Evolutionary conservation across 2,797 vertebrate species (phyloP).

Genomic region (Xiphorhynchus erythropygius): DNA sequence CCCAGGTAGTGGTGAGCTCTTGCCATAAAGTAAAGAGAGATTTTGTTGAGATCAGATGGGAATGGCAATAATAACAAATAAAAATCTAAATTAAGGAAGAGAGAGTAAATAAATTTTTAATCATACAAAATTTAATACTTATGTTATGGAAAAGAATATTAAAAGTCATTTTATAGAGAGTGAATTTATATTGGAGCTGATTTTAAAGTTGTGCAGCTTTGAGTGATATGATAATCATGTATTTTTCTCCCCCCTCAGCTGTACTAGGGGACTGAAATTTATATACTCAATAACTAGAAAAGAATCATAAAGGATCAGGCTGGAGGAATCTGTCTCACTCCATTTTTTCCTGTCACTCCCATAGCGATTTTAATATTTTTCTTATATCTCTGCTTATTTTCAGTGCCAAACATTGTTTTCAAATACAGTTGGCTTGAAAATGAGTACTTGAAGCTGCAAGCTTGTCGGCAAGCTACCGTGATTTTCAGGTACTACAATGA

Average conservation of each 20-base stretch:
- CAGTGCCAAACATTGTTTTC: slow-evolving; percentile 82
- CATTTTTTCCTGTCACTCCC: slow-evolving; percentile 85
- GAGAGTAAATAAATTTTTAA: slow-evolving; percentile 78
- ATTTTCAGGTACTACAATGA: slow-evolving; percentile 61
- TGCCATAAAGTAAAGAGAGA: slow-evolving; percentile 13
- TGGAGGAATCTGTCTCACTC: slow-evolving; percentile 80
- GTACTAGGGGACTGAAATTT: slow-evolving; percentile 80
- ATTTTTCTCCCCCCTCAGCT: slow-evolving; percentile 62
- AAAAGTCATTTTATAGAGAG: slow-evolving; percentile 80
- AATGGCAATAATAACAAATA: slow-evolving; percentile 65
- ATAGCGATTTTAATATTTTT: slow-evolving; percentile 85
- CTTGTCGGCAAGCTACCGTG: slow-evolving; percentile 40
- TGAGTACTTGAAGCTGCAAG: slow-evolving; percentile 50
- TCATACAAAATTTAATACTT: slow-evolving; percentile 77
- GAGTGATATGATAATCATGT: slow-evolving; percentile 80
- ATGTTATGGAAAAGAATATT: slow-evolving; percentile 81
- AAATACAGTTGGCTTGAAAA: slow-evolving; percentile 77
- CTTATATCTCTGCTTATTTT: slow-evolving; percentile 79
- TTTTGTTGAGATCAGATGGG: slow-evolving; percentile 51
- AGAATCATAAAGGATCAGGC: slow-evolving; percentile 83
- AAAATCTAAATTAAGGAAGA: slow-evolving; percentile 74
- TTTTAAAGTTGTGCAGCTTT: slow-evolving; percentile 73
- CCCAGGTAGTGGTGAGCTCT: neutral
- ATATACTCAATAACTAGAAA: slow-evolving; percentile 81
- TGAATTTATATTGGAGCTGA: slow-evolving; percentile 78